Evolutionary conservation across 2,797 vertebrate genomes (phyloP), one percentile per base, ranked within the genome.

Genomic region (Cyclopterus lumpus): DNA sequence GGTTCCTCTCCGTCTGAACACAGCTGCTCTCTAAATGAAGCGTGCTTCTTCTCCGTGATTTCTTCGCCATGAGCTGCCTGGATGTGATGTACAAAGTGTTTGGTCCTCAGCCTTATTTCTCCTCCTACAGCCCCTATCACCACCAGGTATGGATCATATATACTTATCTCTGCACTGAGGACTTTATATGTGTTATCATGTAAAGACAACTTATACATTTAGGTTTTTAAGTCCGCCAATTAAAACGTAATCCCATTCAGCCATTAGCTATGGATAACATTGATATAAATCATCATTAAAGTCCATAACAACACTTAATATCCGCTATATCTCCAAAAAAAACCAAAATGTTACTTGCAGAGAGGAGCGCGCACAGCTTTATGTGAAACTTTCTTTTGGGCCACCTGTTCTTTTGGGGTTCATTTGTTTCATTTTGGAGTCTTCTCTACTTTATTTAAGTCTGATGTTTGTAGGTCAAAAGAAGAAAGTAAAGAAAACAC

Each of bases 81-180:
- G 97, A 99, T 98, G 98, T 99, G 92, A 97, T 99, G 97, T 99
- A 98, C 95, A 97, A 97, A 94, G 97, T 98, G 80, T 99, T 98
- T 81, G 97, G 96, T 92, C 94, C 96, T 70, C 97, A 99, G 92
- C 95, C 97, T 63, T 99, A 97, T 87, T 97, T 99, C 86, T 93
- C 96, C 84, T 95, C 97, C 73, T 98, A 97, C 92, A 95, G 95
- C 75, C 96, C 97, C 38, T 98, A 98, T 76, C 97, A 95, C 80
- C 95, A 95, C 82, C 98, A 99, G 97, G 97, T 99, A 97, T 1
- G 92, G 54, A 46, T 34, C 59, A 1, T 0, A 3, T 30, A n/a
- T n/a, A 1, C 18, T 5, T 40, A 8, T 22, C 4, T 26, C 59
- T 9, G 14, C 34, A 12, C 24, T 20, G 26, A 28, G 8, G 8